A percentile compares a stretch with the other conserved stretches of the same genome.
phyloP scores from a whole-genome alignment of 2,888 invertebrate genomes.

The Mimas tiliae region DNA sequence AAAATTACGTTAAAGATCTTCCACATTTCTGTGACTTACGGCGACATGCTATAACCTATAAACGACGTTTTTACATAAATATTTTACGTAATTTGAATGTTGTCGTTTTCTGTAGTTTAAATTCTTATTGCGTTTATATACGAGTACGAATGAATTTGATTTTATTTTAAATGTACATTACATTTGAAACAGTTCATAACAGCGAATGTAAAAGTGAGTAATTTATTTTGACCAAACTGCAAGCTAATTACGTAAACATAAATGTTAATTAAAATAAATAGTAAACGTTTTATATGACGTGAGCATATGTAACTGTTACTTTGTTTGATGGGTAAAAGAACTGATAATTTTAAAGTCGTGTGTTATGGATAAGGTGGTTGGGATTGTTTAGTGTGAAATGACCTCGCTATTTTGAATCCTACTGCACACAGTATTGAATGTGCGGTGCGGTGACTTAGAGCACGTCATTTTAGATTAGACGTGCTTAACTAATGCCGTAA shows the following conservation, averaged over 20 bases:
- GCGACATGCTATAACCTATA: too few species aligned
- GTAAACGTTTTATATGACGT: not conserved
- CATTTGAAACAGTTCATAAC: not conserved
- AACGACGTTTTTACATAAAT: too few species aligned
- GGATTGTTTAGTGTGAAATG: not conserved
- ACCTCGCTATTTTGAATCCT: not conserved
- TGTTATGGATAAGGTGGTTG: not conserved
- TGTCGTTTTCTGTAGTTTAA: too few species aligned
- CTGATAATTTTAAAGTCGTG: constrained; percentile 16
- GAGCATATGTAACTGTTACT: not conserved
- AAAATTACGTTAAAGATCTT: too few species aligned
- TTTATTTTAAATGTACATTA: not conserved
- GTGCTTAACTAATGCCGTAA: not conserved
- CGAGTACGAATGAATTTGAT: not conserved
- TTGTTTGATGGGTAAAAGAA: constrained; percentile 11
- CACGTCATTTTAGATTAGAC: too few species aligned
- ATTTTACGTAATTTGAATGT: too few species aligned
- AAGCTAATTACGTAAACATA: not conserved
- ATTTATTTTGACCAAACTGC: not conserved
- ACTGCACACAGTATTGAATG: too few species aligned
- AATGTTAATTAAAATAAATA: not conserved
- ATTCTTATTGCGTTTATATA: too few species aligned
- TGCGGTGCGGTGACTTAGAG: too few species aligned
- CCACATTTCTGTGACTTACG: too few species aligned
- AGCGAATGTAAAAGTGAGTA: not conserved